phyloP scores from a whole-genome alignment of 2,113 vertebrate species.

The Callaeas wilsoni region DNA sequence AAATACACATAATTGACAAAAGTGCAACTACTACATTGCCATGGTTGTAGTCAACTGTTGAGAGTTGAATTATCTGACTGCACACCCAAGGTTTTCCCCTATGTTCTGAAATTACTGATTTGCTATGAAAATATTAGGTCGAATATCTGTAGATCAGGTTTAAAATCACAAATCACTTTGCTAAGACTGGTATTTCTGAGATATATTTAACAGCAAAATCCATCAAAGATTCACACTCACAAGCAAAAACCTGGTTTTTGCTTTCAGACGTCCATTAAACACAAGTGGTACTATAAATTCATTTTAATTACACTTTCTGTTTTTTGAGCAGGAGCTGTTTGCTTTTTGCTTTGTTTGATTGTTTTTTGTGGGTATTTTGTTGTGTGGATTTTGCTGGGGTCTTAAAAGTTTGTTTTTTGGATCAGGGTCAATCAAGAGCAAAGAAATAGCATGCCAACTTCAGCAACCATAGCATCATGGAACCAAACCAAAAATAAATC shows the following conservation, averaged over 20 bases:
- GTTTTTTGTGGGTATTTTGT: not conserved
- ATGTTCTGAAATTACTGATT: not conserved
- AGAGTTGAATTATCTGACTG: not conserved
- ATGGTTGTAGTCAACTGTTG: not conserved
- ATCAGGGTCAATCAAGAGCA: conserved; percentile 5
- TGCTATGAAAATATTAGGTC: not conserved
- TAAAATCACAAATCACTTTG: not conserved
- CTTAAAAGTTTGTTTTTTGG: not conserved
- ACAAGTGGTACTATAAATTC: not conserved
- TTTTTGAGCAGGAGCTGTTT: not conserved
- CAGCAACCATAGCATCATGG: conserved; percentile 28
- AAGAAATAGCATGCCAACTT: not conserved
- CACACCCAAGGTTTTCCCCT: not conserved
- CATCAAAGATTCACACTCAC: not conserved
- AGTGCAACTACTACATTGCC: not conserved
- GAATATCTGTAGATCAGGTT: not conserved
- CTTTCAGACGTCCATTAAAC: not conserved
- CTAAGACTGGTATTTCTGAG: not conserved
- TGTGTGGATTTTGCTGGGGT: not conserved
- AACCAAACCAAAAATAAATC: conserved; percentile 60
- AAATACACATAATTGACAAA: not conserved
- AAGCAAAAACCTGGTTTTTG: not conserved
- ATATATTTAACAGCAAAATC: not conserved
- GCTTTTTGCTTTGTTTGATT: not conserved
- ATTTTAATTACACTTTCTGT: not conserved